Evolutionary conservation across 2,113 vertebrate species (phyloP).

Genomic region (Paraplagusia blochii): DNA sequence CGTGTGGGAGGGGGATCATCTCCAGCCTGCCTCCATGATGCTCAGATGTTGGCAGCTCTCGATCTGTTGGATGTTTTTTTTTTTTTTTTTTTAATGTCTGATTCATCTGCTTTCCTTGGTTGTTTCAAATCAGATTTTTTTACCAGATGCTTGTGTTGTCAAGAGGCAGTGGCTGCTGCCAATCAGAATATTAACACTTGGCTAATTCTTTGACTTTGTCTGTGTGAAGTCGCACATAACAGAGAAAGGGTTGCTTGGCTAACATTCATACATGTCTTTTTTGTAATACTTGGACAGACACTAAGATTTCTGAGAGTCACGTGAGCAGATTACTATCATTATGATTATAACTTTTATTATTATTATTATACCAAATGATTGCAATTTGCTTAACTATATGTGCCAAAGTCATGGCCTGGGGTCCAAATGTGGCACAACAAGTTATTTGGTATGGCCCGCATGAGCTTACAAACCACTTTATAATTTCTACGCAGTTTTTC

Average conservation of each 20-base stretch:
- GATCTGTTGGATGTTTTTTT: conserved; percentile 33
- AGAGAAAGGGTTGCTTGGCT: background rate
- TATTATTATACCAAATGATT: no score
- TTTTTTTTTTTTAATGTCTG: no score
- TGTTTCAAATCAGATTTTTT: conserved; percentile 44
- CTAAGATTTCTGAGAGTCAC: conserved; percentile 2
- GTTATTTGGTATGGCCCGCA: no score
- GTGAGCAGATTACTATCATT: background rate
- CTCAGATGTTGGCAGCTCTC: conserved; percentile 31
- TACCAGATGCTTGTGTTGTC: conserved; percentile 55
- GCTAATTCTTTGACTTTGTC: conserved; percentile 10
- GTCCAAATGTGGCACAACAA: no score
- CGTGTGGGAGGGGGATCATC: conserved; percentile 11
- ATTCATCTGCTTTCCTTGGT: conserved; percentile 62
- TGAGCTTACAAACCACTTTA: no score
- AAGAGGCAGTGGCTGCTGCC: conserved; percentile 45
- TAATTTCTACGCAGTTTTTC: no score
- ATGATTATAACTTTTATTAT: conserved; percentile 9
- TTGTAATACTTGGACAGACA: background rate
- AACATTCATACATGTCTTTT: conserved; percentile 2
- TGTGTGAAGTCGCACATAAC: conserved; percentile 13
- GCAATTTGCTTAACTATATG: no score
- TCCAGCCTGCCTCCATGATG: conserved; percentile 14
- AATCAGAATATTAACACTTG: conserved; percentile 36
- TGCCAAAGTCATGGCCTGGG: no score